Conservation (phyloP, 2,888 invertebrate species). For the Isoperla grammatica region DNA sequence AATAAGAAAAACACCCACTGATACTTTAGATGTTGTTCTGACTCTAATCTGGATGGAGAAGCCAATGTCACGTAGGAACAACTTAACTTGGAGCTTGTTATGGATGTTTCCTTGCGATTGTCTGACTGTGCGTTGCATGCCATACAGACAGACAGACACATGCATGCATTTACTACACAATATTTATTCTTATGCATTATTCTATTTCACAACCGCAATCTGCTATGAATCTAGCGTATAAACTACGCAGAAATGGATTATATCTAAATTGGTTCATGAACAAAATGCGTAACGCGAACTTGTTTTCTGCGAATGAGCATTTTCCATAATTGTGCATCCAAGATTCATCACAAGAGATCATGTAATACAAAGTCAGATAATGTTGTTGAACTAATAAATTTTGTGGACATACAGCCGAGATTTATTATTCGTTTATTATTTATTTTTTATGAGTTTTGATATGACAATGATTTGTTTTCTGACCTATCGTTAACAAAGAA, state of each 20-base stretch:
- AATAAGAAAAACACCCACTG: too few relatives aligned
- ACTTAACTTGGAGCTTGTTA: too few relatives aligned
- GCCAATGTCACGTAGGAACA: too few relatives aligned
- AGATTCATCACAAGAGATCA: neutral
- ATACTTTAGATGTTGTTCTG: too few relatives aligned
- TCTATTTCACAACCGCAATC: too few relatives aligned
- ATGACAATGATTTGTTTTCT: conserved; percentile 3
- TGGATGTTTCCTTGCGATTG: too few relatives aligned
- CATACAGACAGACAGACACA: too few relatives aligned
- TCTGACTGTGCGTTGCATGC: too few relatives aligned
- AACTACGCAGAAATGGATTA: neutral
- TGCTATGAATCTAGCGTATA: too few relatives aligned
- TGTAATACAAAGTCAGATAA: neutral
- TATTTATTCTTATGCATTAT: too few relatives aligned
- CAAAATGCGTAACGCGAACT: neutral
- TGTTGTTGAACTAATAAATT: conserved; percentile 1
- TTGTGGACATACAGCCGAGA: neutral
- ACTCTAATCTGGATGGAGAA: too few relatives aligned
- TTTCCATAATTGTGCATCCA: neutral
- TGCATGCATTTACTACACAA: too few relatives aligned
- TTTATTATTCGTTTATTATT: neutral
- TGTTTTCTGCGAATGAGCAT: conserved; percentile 1
- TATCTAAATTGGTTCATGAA: conserved; percentile 8
- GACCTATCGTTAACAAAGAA: neutral
- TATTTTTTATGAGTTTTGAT: neutral